phyloP scores from a whole-genome alignment of 2,888 invertebrate species.

The Empis stercorea region DNA sequence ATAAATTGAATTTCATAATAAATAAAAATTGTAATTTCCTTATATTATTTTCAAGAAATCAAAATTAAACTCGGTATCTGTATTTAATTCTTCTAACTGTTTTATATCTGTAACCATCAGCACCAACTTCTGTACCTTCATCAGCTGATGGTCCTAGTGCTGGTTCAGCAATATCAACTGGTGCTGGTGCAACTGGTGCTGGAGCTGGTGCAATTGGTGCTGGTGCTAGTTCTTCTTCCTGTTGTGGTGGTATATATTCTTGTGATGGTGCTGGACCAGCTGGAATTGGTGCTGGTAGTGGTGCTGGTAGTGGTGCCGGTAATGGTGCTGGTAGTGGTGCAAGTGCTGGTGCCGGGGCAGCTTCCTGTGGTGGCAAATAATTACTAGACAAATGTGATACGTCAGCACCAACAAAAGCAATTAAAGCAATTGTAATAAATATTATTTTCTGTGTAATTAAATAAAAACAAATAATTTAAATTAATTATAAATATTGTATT shows the following conservation, averaged over 20 bases:
- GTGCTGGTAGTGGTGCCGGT: neutral
- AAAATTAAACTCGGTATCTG: neutral
- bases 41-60: neutral
- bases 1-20: too few species aligned
- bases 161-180: neutral
- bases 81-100: neutral
- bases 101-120: neutral
- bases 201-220: conserved; percentile 1
- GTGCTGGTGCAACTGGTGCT: neutral
- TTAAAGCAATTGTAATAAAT: conserved; percentile 23
- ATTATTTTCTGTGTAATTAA: conserved; percentile 25
- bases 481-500: too few species aligned
- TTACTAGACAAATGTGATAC: conserved; percentile 27
- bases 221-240: neutral
- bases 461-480: too few species aligned
- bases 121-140: neutral
- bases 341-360: conserved; percentile 8
- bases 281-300: conserved; percentile 1
- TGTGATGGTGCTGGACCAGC: neutral
- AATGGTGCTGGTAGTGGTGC: neutral
- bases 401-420: conserved; percentile 27
- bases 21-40: too few species aligned
- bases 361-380: conserved; percentile 15
- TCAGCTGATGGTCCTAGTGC: neutral
- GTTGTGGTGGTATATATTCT: neutral